Evolutionary conservation across 2,888 invertebrate genomes (phyloP).

Genomic region (Stomorhina lunata): DNA sequence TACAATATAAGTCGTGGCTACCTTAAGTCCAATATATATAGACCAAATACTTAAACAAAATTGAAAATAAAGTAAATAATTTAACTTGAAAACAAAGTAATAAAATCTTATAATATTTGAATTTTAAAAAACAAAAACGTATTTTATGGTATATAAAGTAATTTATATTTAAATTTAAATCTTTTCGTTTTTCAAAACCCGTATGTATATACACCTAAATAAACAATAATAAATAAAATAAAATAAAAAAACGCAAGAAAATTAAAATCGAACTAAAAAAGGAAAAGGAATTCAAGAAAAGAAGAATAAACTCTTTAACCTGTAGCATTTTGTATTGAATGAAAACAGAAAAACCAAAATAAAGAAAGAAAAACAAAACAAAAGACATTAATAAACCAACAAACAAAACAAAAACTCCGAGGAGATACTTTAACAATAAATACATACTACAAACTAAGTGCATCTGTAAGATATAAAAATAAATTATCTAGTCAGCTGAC

Average conservation of each 20-base stretch:
- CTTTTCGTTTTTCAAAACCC: not conserved
- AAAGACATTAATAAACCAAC: not conserved
- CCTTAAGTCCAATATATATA: slow-evolving; percentile 57
- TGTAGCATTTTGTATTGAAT: slow-evolving; percentile 32
- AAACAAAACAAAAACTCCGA: slow-evolving; percentile 3
- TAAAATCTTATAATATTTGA: not conserved
- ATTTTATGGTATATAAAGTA: not conserved
- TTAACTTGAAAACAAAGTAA: not conserved
- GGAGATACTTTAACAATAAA: not conserved
- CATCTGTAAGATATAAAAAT: slow-evolving; percentile 49
- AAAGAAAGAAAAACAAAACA: slow-evolving; percentile 37
- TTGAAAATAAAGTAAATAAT: not conserved
- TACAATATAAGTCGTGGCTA: slow-evolving; percentile 53
- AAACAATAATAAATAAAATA: not conserved
- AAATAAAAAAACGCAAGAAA: not conserved
- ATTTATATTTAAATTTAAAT: not conserved
- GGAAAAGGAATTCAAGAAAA: not conserved
- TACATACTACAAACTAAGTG: not conserved
- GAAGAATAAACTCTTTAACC: slow-evolving; percentile 39
- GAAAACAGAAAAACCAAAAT: not conserved
- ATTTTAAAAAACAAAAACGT: not conserved
- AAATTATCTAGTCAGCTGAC: slow-evolving; percentile 55
- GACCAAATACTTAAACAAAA: slow-evolving; percentile 52
- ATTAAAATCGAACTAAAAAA: slow-evolving; percentile 1
- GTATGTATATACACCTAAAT: not conserved